These are phyloP conservation scores for Imbricaverruca yamaguchii DNA, from an alignment of 2,888 invertebrate genomes.

Conservation along the genomic window DNA sequence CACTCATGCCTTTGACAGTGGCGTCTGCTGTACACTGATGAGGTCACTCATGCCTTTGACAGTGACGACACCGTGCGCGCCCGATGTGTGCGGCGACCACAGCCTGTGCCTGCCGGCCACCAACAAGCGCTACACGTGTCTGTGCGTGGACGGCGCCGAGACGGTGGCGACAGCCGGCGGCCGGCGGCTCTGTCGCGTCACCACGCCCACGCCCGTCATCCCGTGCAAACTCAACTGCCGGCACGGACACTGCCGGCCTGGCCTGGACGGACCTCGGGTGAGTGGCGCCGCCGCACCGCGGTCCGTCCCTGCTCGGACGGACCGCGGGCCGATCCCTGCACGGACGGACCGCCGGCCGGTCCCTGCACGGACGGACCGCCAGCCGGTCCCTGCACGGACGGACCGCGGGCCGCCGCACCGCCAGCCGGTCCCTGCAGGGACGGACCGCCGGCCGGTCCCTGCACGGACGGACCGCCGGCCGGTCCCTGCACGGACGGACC, in stretches of 20 bases:
- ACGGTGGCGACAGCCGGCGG: constrained; percentile 33
- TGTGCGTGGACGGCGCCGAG: constrained; percentile 40
- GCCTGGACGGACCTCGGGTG: not conserved
- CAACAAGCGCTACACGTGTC: constrained; percentile 37
- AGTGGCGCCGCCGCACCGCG: not conserved
- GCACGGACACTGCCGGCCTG: not conserved
- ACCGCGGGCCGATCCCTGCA: too few relatives aligned
- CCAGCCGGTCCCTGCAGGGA: too few relatives aligned
- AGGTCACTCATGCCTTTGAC: constrained; percentile 22
- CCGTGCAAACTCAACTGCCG: not conserved
- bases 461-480: too few relatives aligned
- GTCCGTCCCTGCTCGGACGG: too few relatives aligned
- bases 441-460: too few relatives aligned
- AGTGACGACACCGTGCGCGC: constrained; percentile 48
- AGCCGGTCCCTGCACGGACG: too few relatives aligned
- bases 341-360: too few relatives aligned
- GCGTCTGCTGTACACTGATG: not conserved
- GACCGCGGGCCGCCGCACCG: too few relatives aligned
- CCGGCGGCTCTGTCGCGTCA: not conserved
- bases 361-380: too few relatives aligned
- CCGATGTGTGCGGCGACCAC: constrained; percentile 52
- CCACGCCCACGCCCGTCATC: not conserved
- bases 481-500: too few relatives aligned
- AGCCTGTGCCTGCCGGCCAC: constrained; percentile 51
- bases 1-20: not conserved